Conservation (phyloP, 2,888 invertebrate species). For the Plagodis pulveraria region DNA sequence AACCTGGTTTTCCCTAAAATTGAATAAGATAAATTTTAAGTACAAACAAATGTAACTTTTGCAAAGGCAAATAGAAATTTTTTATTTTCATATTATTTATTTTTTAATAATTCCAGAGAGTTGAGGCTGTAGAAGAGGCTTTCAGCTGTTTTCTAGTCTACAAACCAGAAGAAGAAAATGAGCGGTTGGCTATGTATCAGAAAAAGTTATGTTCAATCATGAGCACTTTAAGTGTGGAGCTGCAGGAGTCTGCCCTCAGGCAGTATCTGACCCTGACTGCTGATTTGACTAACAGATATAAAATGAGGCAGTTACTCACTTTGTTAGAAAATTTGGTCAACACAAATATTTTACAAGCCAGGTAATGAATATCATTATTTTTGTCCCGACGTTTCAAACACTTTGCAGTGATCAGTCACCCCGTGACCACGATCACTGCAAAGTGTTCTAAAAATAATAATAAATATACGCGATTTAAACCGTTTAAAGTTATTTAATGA, state of each 20-base stretch:
- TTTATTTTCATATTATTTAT: not conserved
- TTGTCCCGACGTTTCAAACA: too few species aligned
- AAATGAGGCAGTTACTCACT: conserved; percentile 90
- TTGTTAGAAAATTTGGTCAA: conserved; percentile 91
- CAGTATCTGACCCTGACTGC: conserved; percentile 91
- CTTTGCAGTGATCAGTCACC: too few species aligned
- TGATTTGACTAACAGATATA: conserved; percentile 89
- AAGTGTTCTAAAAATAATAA: too few species aligned
- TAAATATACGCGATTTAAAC: too few species aligned
- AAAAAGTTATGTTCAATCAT: conserved; percentile 89
- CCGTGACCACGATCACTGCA: too few species aligned
- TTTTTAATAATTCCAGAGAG: conserved; percentile 85
- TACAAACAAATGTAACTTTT: not conserved
- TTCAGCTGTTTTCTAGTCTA: conserved; percentile 95
- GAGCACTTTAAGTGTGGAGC: conserved; percentile 87
- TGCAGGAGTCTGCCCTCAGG: conserved; percentile 90
- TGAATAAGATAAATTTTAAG: not conserved
- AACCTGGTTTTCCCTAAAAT: too few species aligned
- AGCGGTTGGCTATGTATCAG: conserved; percentile 88
- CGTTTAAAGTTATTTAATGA: too few species aligned
- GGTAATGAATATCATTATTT: conserved; percentile 69
- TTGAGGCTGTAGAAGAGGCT: conserved; percentile 94
- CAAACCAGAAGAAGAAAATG: conserved; percentile 88
- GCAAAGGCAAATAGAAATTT: not conserved
- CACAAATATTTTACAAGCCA: conserved; percentile 89